A percentile compares a stretch with the other conserved stretches of the same genome.
Evolutionary conservation across 1,140 invertebrate species (phyloP).

Genomic region (Orussus abietinus): DNA sequence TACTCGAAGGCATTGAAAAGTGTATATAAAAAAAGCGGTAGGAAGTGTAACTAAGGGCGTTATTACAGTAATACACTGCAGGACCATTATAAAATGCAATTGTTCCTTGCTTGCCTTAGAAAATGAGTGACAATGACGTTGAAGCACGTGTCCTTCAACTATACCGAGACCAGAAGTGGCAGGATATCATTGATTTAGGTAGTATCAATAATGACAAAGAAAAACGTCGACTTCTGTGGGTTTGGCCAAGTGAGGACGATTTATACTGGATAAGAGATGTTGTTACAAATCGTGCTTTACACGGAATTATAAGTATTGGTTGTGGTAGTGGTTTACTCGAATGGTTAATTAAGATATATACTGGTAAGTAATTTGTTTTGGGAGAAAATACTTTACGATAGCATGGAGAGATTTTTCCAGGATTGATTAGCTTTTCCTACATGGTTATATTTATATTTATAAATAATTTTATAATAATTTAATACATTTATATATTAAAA

Average conservation of each 20-base stretch:
- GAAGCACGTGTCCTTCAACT: slow-evolving; percentile 29
- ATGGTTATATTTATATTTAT: neutral
- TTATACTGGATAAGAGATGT: slow-evolving; percentile 46
- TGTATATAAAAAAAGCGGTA: too few species aligned
- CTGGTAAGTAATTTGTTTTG: slow-evolving; percentile 36
- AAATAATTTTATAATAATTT: slow-evolving; percentile 7
- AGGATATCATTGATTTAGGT: slow-evolving; percentile 28
- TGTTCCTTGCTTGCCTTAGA: too few species aligned
- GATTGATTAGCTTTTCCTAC: too few species aligned
- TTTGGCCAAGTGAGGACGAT: slow-evolving; percentile 54
- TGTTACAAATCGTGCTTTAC: slow-evolving; percentile 28
- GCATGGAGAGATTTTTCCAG: too few species aligned
- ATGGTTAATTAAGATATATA: slow-evolving; percentile 53
- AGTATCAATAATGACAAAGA: slow-evolving; percentile 18
- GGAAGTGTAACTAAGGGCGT: too few species aligned
- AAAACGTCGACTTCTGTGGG: slow-evolving; percentile 56
- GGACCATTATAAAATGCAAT: too few species aligned
- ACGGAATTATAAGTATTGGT: slow-evolving; percentile 54
- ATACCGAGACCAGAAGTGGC: slow-evolving; percentile 30
- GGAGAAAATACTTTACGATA: slow-evolving; percentile 3
- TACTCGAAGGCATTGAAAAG: too few species aligned
- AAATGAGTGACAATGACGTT: slow-evolving; percentile 20
- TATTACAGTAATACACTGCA: too few species aligned
- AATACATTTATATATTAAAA: neutral
- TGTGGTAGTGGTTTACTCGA: slow-evolving; percentile 59